Base-by-base conservation (phyloP, 2,888 invertebrate genomes). In the Diloba caeruleocephala region DNA sequence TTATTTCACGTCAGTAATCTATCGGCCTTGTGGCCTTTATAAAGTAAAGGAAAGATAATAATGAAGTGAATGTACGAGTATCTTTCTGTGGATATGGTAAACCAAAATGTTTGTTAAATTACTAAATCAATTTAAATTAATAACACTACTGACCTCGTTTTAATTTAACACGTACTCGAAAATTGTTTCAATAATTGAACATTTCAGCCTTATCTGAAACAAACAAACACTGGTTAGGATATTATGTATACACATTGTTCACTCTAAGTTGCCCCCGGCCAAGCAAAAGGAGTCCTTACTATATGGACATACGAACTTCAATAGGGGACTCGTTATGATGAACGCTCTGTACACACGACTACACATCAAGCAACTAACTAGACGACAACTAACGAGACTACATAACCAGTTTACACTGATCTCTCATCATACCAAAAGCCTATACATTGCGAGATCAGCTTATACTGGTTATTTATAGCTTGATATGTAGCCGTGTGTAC, bases 121-220 rank as follows among this genome's bases (percentile, higher is more conserved):
- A n/a, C n/a, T n/a, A n/a, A 23, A 25, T 61, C 49, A 49, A 44
- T 53, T 54, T 53, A 54, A 65, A 69, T 72, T 72, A 61, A 38
- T 38, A 33, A 55, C 33, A 36, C 34, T 37, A 57, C 71, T 50
- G 28, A 71, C 71, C 71, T 71, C 50, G 63, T 56, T 51, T 34
- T 74, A 58, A 54, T 56, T 60, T 43, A 51, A 56, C 48, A 61
- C 38, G 39, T 54, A 50, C 54, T 59, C 45, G 43, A 64, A 55
- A 66, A 62, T 32, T 31, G 48, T 63, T 68, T 71, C 59, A 78
- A 62, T 68, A 51, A 58, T 64, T 65, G 54, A 55, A 67, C 81
- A 81, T 82, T 70, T 73, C 82, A 78, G 69, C 48, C 50, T 72
- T 65, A 77, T 78, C 82, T 82, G 79, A 14, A 83, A 83, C 76